Evolutionary conservation across 2,113 vertebrate species (phyloP), one percentile per base, ranked within the genome.

Genomic region (Anthoscopus minutus): DNA sequence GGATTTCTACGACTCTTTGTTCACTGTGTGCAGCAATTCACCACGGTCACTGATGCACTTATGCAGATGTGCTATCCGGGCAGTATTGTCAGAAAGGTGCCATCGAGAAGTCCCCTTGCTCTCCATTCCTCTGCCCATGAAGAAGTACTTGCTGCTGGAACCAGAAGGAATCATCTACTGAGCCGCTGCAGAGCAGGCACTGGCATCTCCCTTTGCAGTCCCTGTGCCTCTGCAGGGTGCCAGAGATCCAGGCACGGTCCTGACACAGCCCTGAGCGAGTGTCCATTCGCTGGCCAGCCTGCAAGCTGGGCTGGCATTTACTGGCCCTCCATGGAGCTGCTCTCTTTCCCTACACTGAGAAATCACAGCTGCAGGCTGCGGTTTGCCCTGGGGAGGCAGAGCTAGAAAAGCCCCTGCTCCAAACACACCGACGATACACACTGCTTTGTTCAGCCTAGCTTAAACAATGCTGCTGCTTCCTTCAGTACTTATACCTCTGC

Each of bases 11-110:
- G 97, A 99, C 76, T 99, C 99, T 11, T 51, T 99, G 93, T 99
- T 99, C 85, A 96, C 96, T 0, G 98, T 98, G 72, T 99, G 99
- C 97, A 94, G 96, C 78, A 98, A 99, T 88, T 97, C 97, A 4
- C 99, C 99, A 13, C 98, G 99, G 86, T 98, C 98, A 11, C 98
- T 99, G 94, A 98, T 99, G 92, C 99, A 99, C 93, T 96, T 99
- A 62, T 95, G 98, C 82, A 97, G 99, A 92, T 99, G 99, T 82
- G 97, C 98, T 53, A 97, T 99, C 96, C 98, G 99, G 50, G 96
- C 66, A 7, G 37, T 66, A 1, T 12, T 99, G 91, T 92, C 80
- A 14, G 86, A 86, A 66, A 97, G 95, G 84, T 99, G 98, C 88
- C 98, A 99, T 81, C 94, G 20, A 54, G 97, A 92, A 15, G 97